Evolutionary conservation across 2,797 vertebrate genomes (phyloP).

Genomic region (Antennarius maculatus): DNA sequence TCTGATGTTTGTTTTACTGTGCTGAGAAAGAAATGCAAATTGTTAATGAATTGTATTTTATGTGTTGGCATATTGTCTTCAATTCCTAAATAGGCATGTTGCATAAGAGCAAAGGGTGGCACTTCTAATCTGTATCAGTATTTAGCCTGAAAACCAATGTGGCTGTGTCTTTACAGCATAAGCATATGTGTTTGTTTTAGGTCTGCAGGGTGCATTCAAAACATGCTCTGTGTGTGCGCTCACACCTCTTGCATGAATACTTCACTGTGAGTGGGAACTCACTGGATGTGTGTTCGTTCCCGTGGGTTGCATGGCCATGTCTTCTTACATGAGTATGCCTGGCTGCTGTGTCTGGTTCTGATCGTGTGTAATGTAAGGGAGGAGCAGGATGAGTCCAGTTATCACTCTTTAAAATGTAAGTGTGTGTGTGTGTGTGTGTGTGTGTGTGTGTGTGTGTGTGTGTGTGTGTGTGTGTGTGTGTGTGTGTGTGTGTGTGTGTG

Average conservation of each 20-base stretch:
- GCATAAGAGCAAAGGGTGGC: slow-evolving; percentile 3
- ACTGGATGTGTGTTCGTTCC: slow-evolving; percentile 5
- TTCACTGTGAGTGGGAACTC: slow-evolving; percentile 2
- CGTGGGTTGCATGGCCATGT: background rate
- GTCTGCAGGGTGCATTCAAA: slow-evolving; percentile 20
- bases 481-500: slow-evolving; percentile 23
- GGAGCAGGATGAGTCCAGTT: slow-evolving; percentile 34
- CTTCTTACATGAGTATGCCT: background rate
- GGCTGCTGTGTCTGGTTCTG: slow-evolving; percentile 7
- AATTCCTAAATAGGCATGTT: background rate
- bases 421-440: too few relatives aligned
- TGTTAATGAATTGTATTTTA: slow-evolving; percentile 2
- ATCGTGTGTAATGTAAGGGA: slow-evolving; percentile 33
- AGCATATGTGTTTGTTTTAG: slow-evolving; percentile 18
- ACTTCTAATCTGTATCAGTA: slow-evolving; percentile 9
- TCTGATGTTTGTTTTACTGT: background rate
- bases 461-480: slow-evolving; percentile 26
- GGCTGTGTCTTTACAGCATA: background rate
- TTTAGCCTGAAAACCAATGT: background rate
- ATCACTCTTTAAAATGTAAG: slow-evolving; percentile 49
- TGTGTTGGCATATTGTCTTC: background rate
- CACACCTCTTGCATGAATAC: slow-evolving; percentile 5
- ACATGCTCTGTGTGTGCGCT: background rate
- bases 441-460: slow-evolving; percentile 24
- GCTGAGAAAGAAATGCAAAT: background rate